phyloP scores from a whole-genome alignment of 2,888 invertebrate species.

The Embidobia sp. region DNA sequence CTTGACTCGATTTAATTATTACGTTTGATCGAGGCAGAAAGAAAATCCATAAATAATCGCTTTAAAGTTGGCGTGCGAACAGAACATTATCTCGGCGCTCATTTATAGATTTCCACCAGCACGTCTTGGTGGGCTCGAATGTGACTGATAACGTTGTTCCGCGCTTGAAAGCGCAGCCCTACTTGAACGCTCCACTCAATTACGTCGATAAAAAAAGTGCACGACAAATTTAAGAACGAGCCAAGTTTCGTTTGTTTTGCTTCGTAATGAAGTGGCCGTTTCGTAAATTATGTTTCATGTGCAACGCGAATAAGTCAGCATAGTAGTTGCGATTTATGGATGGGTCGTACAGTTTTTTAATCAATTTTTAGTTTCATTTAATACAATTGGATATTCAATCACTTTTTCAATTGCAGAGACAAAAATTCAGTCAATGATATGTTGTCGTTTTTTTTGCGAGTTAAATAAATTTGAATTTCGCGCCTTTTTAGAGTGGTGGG shows the following conservation, averaged over 20 bases:
- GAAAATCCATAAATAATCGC: conserved; percentile 46
- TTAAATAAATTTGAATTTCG: conserved; percentile 3
- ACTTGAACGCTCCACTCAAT: conserved; percentile 40
- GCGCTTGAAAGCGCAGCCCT: conserved; percentile 9
- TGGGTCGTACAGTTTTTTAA: not conserved
- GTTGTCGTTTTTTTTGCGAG: no score
- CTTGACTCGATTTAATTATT: conserved; percentile 51
- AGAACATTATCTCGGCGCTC: conserved; percentile 37
- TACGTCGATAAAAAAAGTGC: conserved; percentile 39
- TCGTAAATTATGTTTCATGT: conserved; percentile 23
- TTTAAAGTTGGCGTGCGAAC: conserved; percentile 35
- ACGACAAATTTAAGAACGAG: conserved; percentile 23
- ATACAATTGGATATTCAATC: no score
- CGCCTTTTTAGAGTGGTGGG: no score
- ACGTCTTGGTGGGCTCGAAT: conserved; percentile 16
- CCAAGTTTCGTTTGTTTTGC: conserved; percentile 13
- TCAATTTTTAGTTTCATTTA: no score
- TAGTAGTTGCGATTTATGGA: conserved; percentile 22
- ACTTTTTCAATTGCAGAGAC: no score
- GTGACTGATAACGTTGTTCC: conserved; percentile 37
- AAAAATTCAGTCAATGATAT: no score
- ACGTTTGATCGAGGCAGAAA: conserved; percentile 15
- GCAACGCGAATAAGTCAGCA: conserved; percentile 3
- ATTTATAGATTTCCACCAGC: conserved; percentile 42
- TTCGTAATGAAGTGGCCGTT: conserved; percentile 29